These are phyloP conservation scores for Parnassius glacialis DNA, from an alignment of 2,888 invertebrate species.

Conservation along the genomic window DNA sequence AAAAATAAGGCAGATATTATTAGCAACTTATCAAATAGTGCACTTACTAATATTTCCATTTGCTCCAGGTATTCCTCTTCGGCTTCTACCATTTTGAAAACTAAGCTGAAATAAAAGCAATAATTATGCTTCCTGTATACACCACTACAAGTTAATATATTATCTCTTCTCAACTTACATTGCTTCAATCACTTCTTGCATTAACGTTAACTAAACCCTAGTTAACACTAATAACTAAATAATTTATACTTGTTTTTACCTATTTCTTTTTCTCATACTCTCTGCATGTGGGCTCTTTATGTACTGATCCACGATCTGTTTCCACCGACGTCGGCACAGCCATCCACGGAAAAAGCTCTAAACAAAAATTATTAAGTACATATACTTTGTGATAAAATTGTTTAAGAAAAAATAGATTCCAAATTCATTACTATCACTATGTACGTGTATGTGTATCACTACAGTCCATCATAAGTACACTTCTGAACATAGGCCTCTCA, in stretches of 20 bases:
- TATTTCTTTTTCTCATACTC: constrained; percentile 95
- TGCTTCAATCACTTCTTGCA: no score
- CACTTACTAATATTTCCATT: constrained; percentile 84
- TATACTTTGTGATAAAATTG: no score
- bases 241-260: constrained; percentile 63
- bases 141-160: no score
- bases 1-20: background rate
- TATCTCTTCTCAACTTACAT: no score
- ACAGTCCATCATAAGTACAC: no score
- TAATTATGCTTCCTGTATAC: no score
- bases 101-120: constrained; percentile 79
- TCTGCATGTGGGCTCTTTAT: constrained; percentile 97
- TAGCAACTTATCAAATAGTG: background rate
- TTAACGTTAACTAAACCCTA: no score
- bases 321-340: constrained; percentile 95
- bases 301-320: constrained; percentile 96
- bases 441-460: no score
- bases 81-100: constrained; percentile 95
- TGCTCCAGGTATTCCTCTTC: constrained; percentile 97
- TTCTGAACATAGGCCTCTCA: no score
- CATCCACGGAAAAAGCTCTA: constrained; percentile 97
- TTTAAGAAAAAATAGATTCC: no score
- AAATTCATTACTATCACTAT: no score
- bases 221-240: no score
- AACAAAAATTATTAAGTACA: constrained; percentile 23